Conservation (phyloP, 2,888 invertebrate genomes). For the Microctonus brassicae region DNA sequence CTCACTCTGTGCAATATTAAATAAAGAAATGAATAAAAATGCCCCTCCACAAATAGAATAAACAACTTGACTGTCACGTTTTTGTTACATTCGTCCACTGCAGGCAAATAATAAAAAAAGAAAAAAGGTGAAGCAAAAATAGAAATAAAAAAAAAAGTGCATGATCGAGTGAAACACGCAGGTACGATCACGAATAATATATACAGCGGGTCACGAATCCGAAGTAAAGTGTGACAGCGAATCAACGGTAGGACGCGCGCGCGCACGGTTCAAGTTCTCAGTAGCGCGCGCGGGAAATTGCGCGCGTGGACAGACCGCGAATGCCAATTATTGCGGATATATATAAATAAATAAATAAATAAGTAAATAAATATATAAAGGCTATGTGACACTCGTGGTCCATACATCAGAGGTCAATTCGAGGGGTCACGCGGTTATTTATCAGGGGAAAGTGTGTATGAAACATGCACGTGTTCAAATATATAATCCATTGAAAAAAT, state of each 20-base stretch:
- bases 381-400: background rate
- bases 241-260: slow-evolving; percentile 36
- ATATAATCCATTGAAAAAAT: too few relatives aligned
- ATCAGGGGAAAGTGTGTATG: slow-evolving; percentile 51
- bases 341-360: too few relatives aligned
- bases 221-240: slow-evolving; percentile 46
- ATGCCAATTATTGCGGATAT: background rate
- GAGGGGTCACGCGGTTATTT: slow-evolving; percentile 55
- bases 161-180: slow-evolving; percentile 36
- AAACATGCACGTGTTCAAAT: slow-evolving; percentile 38
- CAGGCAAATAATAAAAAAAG: background rate
- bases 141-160: slow-evolving; percentile 1
- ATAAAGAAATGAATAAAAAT: background rate
- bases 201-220: slow-evolving; percentile 48
- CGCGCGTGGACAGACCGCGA: slow-evolving; percentile 12
- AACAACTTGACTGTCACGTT: background rate
- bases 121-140: background rate
- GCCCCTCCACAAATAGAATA: background rate
- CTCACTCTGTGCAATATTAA: background rate
- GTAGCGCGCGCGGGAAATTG: slow-evolving; percentile 21
- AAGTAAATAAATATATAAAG: too few relatives aligned
- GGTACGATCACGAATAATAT: slow-evolving; percentile 45
- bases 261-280: slow-evolving; percentile 39
- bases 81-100: background rate
- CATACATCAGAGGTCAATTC: slow-evolving; percentile 54